Percentiles rank a stretch among this genome's conserved stretches.
These are phyloP conservation scores for Hoplodrina ambigua DNA, from an alignment of 2,888 invertebrate genomes.

Conservation along the genomic window DNA sequence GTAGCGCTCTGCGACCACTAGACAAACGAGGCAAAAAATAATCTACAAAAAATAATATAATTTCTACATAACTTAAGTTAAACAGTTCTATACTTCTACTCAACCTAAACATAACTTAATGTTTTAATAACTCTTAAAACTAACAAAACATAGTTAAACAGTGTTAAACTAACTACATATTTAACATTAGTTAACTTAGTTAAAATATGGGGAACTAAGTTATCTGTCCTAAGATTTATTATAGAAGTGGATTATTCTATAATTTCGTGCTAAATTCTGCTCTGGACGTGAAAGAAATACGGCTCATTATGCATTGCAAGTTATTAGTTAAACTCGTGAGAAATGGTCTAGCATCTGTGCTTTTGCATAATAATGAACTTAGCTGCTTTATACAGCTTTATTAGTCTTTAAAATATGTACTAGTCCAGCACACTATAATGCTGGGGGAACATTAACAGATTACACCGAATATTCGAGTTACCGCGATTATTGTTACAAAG, in stretches of 20 bases:
- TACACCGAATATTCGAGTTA: too few relatives aligned
- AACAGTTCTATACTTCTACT: slow-evolving; percentile 1
- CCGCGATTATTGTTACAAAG: too few relatives aligned
- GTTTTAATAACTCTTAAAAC: slow-evolving; percentile 41
- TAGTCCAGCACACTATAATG: too few relatives aligned
- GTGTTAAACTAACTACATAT: slow-evolving; percentile 36
- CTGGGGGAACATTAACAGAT: too few relatives aligned
- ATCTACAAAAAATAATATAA: neutral
- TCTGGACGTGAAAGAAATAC: slow-evolving; percentile 41
- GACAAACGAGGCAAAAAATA: too few relatives aligned
- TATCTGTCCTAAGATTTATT: slow-evolving; percentile 40
- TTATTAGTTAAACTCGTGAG: slow-evolving; percentile 42
- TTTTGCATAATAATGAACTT: slow-evolving; percentile 18
- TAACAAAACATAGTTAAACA: slow-evolving; percentile 34
- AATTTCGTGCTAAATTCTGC: slow-evolving; percentile 46
- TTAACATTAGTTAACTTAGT: slow-evolving; percentile 26
- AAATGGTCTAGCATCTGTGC: slow-evolving; percentile 46
- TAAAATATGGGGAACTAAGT: slow-evolving; percentile 44
- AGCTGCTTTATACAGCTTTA: slow-evolving; percentile 7
- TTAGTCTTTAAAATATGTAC: neutral
- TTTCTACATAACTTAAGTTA: neutral
- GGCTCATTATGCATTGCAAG: slow-evolving; percentile 33
- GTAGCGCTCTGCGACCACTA: too few relatives aligned
- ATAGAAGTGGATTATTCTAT: slow-evolving; percentile 27
- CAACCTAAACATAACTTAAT: slow-evolving; percentile 35